Conservation (phyloP, 2,888 invertebrate species). For the Polyommatus icarus region DNA sequence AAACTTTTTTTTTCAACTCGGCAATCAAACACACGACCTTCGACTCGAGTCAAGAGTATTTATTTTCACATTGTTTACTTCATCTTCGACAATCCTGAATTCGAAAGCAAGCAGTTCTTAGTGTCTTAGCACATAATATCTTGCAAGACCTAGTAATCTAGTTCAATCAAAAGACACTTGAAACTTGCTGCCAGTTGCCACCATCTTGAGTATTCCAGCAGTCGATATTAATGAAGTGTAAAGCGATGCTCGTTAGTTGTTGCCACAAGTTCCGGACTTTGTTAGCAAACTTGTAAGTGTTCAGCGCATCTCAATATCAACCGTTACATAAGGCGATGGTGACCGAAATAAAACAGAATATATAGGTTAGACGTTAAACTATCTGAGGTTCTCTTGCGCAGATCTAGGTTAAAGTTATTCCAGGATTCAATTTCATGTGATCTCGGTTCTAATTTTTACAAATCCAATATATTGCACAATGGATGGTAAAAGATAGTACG, state of each 20-base stretch:
- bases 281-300: neutral
- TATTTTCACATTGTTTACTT: too few species aligned
- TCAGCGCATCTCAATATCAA: neutral
- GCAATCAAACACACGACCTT: too few species aligned
- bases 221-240: constrained; percentile 1
- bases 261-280: neutral
- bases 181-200: neutral
- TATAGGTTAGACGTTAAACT: neutral
- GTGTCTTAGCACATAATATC: neutral
- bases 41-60: too few species aligned
- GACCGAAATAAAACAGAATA: neutral
- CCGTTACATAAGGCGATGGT: neutral
- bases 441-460: too few species aligned
- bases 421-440: neutral
- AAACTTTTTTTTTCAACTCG: too few species aligned
- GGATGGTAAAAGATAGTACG: too few species aligned
- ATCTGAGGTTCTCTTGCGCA: neutral
- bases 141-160: neutral
- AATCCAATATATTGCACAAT: too few species aligned
- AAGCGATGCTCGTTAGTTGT: constrained; percentile 3
- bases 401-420: neutral
- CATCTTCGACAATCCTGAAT: too few species aligned
- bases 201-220: neutral
- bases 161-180: neutral
- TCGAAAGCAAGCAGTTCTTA: neutral